Evolutionary conservation across 2,888 invertebrate species (phyloP).

Genomic region (Drosophila pseudotakahashii): DNA sequence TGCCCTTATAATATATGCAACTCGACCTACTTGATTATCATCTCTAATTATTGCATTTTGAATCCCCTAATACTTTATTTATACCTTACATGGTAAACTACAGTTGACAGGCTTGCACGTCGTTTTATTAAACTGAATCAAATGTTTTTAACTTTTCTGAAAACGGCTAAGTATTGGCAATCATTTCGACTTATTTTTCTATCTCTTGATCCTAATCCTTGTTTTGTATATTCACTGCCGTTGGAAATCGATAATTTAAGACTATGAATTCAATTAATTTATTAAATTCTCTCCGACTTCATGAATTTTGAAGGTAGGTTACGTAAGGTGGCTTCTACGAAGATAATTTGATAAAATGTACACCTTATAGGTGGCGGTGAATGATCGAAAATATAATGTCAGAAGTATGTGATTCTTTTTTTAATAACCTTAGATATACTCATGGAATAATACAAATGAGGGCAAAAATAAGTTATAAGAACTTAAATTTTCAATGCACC

Average conservation of each 20-base stretch:
- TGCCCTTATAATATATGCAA: conserved; percentile 20
- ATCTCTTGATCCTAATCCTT: neutral
- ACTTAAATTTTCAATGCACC: conserved; percentile 21
- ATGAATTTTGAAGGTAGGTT: too few relatives aligned
- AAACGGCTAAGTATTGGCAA: conserved; percentile 56
- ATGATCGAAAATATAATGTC: neutral
- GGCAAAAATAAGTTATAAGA: neutral
- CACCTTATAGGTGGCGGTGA: neutral
- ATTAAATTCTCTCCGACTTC: too few relatives aligned
- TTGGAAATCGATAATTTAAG: neutral
- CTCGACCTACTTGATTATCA: conserved; percentile 16
- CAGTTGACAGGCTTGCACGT: conserved; percentile 15
- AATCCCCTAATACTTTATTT: conserved; percentile 69
- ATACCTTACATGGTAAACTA: conserved; percentile 28
- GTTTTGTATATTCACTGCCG: neutral
- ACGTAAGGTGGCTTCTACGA: too few relatives aligned
- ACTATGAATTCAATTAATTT: neutral
- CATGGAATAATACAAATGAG: neutral
- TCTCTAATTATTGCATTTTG: conserved; percentile 41
- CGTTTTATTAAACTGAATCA: conserved; percentile 8
- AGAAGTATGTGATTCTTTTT: neutral
- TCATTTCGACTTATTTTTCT: conserved; percentile 16
- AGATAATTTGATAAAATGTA: too few relatives aligned
- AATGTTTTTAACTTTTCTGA: conserved; percentile 8
- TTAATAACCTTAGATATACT: neutral